Evolutionary conservation across 2,797 vertebrate genomes (phyloP).

Genomic region (Myripristis jacobus): DNA sequence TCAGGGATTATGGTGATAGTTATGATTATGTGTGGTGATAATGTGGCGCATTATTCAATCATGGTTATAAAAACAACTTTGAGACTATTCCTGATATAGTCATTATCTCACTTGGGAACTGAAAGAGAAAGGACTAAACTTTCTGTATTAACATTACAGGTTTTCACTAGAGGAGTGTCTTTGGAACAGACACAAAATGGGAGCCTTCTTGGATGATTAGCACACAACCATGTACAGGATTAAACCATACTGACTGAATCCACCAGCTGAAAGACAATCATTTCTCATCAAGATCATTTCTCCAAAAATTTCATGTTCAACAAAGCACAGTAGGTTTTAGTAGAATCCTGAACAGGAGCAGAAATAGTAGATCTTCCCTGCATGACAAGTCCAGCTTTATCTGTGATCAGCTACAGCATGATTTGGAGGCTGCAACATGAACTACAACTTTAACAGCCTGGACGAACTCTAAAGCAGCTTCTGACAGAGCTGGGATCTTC

Average conservation of each 20-base stretch:
- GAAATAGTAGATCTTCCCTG: conserved; percentile 36
- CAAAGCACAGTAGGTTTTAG: conserved; percentile 28
- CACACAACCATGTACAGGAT: conserved; percentile 16
- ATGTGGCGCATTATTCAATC: background rate
- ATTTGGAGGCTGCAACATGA: conserved; percentile 22
- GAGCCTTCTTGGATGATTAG: conserved; percentile 25
- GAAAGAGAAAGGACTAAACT: conserved; percentile 13
- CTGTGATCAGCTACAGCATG: conserved; percentile 57
- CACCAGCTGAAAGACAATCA: conserved; percentile 64
- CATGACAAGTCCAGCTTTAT: conserved; percentile 59
- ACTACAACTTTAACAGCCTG: conserved; percentile 14
- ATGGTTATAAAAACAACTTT: no score
- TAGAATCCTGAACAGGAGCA: conserved; percentile 10
- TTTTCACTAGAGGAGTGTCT: conserved; percentile 22
- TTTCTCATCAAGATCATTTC: conserved; percentile 24
- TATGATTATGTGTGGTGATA: background rate
- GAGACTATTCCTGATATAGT: no score
- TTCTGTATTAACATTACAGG: conserved; percentile 66
- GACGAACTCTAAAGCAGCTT: conserved; percentile 13
- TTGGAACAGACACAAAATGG: conserved; percentile 2
- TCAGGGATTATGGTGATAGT: background rate
- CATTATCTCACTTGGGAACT: background rate
- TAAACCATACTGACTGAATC: conserved; percentile 39
- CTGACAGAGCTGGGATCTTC: background rate
- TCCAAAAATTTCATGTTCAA: conserved; percentile 17